A percentile compares a stretch with the other conserved stretches of the same genome.
Conservation (phyloP, 2,113 vertebrate species). For the Rhinolophus sinicus region DNA sequence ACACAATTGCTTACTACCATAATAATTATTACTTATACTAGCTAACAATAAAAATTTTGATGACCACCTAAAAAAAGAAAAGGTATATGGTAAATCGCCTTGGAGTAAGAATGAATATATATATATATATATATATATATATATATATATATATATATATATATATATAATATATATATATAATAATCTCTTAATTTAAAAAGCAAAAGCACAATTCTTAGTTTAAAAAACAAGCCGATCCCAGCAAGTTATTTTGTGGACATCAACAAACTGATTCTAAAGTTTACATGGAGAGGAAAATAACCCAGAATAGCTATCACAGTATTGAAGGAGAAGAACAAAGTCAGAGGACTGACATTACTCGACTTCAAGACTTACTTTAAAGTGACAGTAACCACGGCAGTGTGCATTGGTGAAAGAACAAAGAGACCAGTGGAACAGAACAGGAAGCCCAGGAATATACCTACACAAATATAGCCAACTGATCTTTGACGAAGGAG, state of each 20-base stretch:
- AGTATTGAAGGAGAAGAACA: background rate
- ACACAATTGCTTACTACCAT: background rate
- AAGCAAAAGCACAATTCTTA: background rate
- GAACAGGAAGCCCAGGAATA: slow-evolving; percentile 31
- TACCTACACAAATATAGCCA: background rate
- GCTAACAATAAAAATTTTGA: background rate
- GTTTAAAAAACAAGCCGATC: background rate
- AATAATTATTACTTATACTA: background rate
- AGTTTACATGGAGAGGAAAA: background rate
- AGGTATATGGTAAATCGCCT: background rate
- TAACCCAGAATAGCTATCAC: background rate
- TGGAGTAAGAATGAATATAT: background rate
- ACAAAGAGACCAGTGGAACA: background rate
- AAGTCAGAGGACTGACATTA: background rate
- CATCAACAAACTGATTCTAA: background rate
- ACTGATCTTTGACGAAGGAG: slow-evolving; percentile 34
- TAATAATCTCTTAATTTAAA: background rate
- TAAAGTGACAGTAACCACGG: background rate
- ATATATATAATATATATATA: too few relatives aligned
- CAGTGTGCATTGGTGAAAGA: background rate
- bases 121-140: too few relatives aligned
- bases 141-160: too few relatives aligned
- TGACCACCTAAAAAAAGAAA: background rate
- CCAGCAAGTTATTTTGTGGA: background rate
- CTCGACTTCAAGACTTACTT: background rate